These are phyloP conservation scores for Tolypeutes matacus DNA, from an alignment of 2,797 vertebrate species.

Conservation along the genomic window DNA sequence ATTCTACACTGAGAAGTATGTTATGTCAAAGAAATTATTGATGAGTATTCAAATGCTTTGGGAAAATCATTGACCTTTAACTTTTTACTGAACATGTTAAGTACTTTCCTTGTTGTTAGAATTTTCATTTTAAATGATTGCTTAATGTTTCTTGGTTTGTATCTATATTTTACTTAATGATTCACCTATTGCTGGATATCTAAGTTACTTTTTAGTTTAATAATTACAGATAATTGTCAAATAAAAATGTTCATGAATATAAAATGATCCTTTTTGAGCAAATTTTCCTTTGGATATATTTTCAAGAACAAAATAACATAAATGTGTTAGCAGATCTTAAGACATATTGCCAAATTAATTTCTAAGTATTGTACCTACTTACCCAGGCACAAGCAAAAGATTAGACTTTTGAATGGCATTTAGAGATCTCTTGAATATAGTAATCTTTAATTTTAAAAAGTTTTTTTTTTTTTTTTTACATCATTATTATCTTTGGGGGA, in stretches of 20 bases:
- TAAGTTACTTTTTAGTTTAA: slow-evolving; percentile 41
- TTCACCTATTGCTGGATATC: neutral
- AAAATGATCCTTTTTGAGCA: neutral
- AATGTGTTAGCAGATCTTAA: neutral
- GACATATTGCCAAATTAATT: neutral
- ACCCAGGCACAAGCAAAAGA: neutral
- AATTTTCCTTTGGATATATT: slow-evolving; percentile 20
- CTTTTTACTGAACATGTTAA: neutral
- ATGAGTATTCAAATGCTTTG: neutral
- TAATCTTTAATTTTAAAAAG: neutral
- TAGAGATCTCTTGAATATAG: neutral
- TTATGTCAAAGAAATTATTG: slow-evolving; percentile 13
- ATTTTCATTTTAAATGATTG: neutral
- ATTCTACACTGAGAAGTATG: neutral
- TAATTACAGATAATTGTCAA: slow-evolving; percentile 24
- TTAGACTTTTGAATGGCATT: neutral
- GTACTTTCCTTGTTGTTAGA: neutral
- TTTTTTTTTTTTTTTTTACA: neutral
- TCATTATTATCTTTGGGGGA: neutral
- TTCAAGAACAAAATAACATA: neutral
- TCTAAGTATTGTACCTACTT: neutral
- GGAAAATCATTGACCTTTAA: neutral
- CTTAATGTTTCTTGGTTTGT: neutral
- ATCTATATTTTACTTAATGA: neutral
- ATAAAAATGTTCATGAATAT: slow-evolving; percentile 12